Evolutionary conservation across 2,113 vertebrate species (phyloP), one percentile per base, ranked within the genome.

Genomic region (Microcebus tavaratra): DNA sequence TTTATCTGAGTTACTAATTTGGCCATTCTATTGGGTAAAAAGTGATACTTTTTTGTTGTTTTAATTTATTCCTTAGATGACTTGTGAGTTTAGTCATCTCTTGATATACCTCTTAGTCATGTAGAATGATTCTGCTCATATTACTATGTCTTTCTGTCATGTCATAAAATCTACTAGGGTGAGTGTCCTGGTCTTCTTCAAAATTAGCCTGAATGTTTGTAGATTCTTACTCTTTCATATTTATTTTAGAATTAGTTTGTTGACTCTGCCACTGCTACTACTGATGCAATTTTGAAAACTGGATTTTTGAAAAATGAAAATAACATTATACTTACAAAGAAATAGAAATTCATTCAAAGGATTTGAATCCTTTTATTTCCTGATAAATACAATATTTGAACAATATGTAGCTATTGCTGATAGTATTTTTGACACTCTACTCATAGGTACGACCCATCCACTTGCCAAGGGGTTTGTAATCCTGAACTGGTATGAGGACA

Each of bases 181-280:
- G 39, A 59, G 3, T 67, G 3, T 2, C 34, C 20, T 79, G 34
- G 14, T 23, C 13, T 53, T 92, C 36, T 50, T 67, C 13, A 87
- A 83, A 70, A 45, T 78, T 90, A 78, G 34, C 42, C 20, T 78
- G 42, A 90, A 18, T 48, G 78, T 72, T 67, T 83, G 5, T 42
- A 65, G 23, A 90, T 87, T 67, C 59, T 88, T 68, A 79, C 3
- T 79, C 29, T 84, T 86, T 4, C 25, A n/a, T 53, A 84, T 76
- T 91, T 65, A 80, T 84, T 79, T 94, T 73, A 55, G 29, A 78
- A 91, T 90, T 3, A 87, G 11, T 91, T 88, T 79, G 31, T 88
- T 61, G 13, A 87, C 39, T 70, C 14, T 80, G 45, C 34, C 31
- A 67, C 14, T 61, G 80, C 75, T 15, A 79, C 1, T 3, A 53